Conservation (phyloP, 1,140 invertebrate genomes). For the Papilio dardanus region DNA sequence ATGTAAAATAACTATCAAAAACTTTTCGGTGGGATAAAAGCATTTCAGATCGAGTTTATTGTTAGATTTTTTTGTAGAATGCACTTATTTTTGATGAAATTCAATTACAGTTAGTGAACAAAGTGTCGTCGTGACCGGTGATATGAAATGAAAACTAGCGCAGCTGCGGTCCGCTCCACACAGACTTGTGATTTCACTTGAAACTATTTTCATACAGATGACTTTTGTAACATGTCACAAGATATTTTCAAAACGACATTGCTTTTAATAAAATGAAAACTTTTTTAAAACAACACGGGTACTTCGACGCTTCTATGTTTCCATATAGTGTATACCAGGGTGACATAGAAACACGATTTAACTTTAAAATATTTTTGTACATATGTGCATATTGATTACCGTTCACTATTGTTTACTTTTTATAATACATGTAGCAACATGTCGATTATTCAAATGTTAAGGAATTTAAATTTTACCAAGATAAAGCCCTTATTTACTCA, state of each 20-base stretch:
- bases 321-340: not conserved
- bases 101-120: conserved; percentile 29
- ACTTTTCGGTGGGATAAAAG: not conserved
- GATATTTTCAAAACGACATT: not conserved
- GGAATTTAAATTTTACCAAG: not conserved
- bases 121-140: not conserved
- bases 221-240: conserved; percentile 16
- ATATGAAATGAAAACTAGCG: conserved; percentile 8
- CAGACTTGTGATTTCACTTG: conserved; percentile 21
- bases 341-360: not conserved
- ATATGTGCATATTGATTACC: too few species aligned
- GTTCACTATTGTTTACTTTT: too few species aligned
- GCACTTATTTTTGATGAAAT: conserved; percentile 23
- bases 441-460: too few species aligned
- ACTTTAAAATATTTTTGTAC: not conserved
- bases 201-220: conserved; percentile 19
- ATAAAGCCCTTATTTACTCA: not conserved
- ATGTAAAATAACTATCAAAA: not conserved
- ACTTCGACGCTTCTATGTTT: not conserved
- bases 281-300: not conserved
- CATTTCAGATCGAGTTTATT: not conserved
- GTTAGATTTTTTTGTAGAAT: not conserved
- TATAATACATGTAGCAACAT: too few species aligned
- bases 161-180: conserved; percentile 5
- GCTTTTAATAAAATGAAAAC: not conserved